phyloP scores from a whole-genome alignment of 2,113 vertebrate species.

The Haplochromis burtoni region DNA sequence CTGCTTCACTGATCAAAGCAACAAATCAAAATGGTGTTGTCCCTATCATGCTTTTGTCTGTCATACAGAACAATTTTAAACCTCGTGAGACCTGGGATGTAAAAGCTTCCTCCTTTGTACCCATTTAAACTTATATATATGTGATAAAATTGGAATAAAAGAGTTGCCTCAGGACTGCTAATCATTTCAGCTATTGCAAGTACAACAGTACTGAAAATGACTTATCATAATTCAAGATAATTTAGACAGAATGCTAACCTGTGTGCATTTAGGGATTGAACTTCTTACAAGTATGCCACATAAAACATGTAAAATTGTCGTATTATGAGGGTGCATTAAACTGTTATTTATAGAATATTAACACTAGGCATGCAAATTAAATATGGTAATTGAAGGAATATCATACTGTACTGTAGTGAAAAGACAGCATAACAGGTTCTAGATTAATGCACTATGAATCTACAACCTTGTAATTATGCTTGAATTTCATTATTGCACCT shows the following conservation, averaged over 20 bases:
- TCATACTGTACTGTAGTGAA: background rate
- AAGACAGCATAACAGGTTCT: background rate
- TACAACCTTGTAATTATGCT: background rate
- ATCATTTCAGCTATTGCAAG: background rate
- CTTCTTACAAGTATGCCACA: background rate
- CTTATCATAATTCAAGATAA: background rate
- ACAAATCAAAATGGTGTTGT: constrained; percentile 64
- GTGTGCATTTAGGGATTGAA: background rate
- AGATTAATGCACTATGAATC: background rate
- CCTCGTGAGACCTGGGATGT: constrained; percentile 50
- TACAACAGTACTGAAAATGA: background rate
- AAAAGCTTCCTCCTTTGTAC: constrained; percentile 37
- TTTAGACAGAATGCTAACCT: background rate
- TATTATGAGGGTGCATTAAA: background rate
- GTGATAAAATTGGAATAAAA: background rate
- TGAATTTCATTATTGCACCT: background rate
- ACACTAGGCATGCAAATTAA: background rate
- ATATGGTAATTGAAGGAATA: background rate
- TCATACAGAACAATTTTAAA: constrained; percentile 37
- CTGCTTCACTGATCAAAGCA: constrained; percentile 71
- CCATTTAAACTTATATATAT: background rate
- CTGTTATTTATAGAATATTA: background rate
- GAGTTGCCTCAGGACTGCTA: background rate
- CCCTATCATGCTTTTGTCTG: constrained; percentile 50
- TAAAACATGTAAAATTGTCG: background rate